phyloP scores from a whole-genome alignment of 2,888 invertebrate species.

The Drosophila fungiperda region DNA sequence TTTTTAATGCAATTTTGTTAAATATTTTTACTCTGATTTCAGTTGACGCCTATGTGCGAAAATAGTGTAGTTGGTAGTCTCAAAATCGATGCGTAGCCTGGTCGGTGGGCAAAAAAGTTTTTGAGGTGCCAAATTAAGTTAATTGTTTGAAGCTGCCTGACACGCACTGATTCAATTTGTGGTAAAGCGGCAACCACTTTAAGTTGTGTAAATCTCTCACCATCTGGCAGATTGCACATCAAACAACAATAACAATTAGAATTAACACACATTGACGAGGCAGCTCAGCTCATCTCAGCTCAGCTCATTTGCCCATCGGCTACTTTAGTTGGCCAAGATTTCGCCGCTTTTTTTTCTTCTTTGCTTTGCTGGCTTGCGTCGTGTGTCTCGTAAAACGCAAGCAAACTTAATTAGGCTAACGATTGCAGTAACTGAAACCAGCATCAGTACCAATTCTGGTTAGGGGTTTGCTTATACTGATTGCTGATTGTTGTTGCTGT shows the following conservation, averaged over 20 bases:
- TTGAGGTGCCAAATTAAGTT: slow-evolving; percentile 67
- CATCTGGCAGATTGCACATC: slow-evolving; percentile 28
- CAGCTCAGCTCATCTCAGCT: slow-evolving; percentile 13
- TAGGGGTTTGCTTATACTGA: neutral
- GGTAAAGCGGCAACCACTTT: slow-evolving; percentile 65
- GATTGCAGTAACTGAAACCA: slow-evolving; percentile 47
- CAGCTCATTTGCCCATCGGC: slow-evolving; percentile 33
- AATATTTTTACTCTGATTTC: slow-evolving; percentile 70
- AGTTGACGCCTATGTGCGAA: slow-evolving; percentile 37
- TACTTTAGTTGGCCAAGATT: slow-evolving; percentile 46
- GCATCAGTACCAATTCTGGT: slow-evolving; percentile 30
- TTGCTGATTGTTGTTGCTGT: neutral
- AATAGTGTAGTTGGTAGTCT: slow-evolving; percentile 44
- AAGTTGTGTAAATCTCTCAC: slow-evolving; percentile 6
- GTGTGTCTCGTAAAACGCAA: slow-evolving; percentile 54
- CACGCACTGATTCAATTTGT: slow-evolving; percentile 67
- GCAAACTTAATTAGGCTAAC: slow-evolving; percentile 69
- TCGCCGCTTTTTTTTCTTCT: slow-evolving; percentile 16
- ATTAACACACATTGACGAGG: slow-evolving; percentile 58
- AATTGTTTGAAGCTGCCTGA: slow-evolving; percentile 61
- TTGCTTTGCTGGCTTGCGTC: slow-evolving; percentile 4
- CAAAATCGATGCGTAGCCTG: slow-evolving; percentile 24
- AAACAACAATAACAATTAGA: slow-evolving; percentile 74
- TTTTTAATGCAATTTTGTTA: slow-evolving; percentile 75
- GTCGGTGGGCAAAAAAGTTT: slow-evolving; percentile 47